Base-by-base conservation (phyloP, 2,113 vertebrate genomes). In the Osmerus mordax region DNA sequence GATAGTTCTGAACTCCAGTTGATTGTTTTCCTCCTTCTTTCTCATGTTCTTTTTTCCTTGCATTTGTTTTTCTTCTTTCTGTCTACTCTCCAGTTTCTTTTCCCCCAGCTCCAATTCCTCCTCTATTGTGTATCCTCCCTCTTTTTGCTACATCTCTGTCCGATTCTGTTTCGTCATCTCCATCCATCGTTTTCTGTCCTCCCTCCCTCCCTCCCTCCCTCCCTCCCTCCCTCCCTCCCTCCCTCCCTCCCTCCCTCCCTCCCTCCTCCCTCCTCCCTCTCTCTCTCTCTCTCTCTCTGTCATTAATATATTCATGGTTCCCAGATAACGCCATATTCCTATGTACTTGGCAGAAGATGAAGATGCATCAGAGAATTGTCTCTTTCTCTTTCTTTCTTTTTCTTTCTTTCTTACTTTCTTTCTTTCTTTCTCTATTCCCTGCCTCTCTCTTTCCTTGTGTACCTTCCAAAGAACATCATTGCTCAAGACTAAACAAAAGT, bases 301-400 rank as follows among this genome's bases (percentile, higher is more conserved):
- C n/a, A n/a, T n/a, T n/a, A n/a, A 78, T 86, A 84, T 84, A 85
- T 83, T 72, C 77, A 69, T 72, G 3, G 13, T n/a, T 16, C 54
- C 54, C 18, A 3, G 14, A 55, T 59, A 21, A 59, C 4, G 21
- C 58, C 15, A 8, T 21, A 9, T 21, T 21, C 19, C 19, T 67
- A n/a, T 32, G 1, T 53, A 65, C 71, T 78, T 74, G 36, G 36
- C 36, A 41, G 36, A 41, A 41, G 3, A 41, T 41, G 36, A 41
- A 6, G 36, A 41, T 41, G 8, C 36, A 9, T 41, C 36, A 8
- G 36, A 6, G 5, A 41, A 41, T 41, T 55, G 14, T 55, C 54
- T 55, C 9, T 1, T 14, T 55, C 54, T 2, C 54, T 55, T 15
- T 55, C 52, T 54, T 16, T 55, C 6, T 16, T 2, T n/a, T n/a